Base-by-base conservation (phyloP, 2,888 invertebrate species). In the Alcis repandata region DNA sequence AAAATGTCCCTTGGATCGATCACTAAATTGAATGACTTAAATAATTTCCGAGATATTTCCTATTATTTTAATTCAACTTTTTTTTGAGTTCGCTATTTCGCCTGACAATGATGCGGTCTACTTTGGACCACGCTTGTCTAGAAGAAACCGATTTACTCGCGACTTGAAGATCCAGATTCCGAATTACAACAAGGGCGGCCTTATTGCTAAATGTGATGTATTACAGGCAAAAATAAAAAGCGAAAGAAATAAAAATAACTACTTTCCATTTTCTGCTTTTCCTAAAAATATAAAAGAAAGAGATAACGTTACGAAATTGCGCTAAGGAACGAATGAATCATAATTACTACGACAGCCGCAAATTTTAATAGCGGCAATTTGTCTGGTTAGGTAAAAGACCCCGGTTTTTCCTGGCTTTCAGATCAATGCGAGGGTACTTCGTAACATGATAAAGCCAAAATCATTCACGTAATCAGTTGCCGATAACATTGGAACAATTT, bases 401-500 rank as follows among this genome's bases (percentile, higher is more conserved):
- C 46, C 41, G n/a, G 7, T 46, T 22, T 27, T 41, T 53, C 40
- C 20, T 17, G 51, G 59, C 59, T 71, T 76, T 80, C 71, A 72
- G 71, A 77, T 75, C 78, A 76, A 72, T 56, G 70, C 65, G 38
- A 67, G 46, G 54, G 59, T 60, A 68, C 51, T 58, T 67, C 61
- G 63, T 68, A 68, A 54, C 59, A 45, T 63, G 68, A 69, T 65
- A 71, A 61, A 67, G 61, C 68, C 73, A 75, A 75, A 78, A 82
- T 82, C 79, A 76, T 76, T 63, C 59, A 68, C 67, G 83, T 87
- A 86, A 91, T 91, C 91, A 82, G 83, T 78, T 71, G 80, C 69
- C 78, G 91, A 91, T 92, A 90, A 90, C 87, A 85, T 87, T 84
- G 80, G 78, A 77, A 75, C 71, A 76, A 71, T 76, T 84, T 83